Evolutionary conservation across 2,888 invertebrate genomes (phyloP).

Genomic region (Philereme transversata): DNA sequence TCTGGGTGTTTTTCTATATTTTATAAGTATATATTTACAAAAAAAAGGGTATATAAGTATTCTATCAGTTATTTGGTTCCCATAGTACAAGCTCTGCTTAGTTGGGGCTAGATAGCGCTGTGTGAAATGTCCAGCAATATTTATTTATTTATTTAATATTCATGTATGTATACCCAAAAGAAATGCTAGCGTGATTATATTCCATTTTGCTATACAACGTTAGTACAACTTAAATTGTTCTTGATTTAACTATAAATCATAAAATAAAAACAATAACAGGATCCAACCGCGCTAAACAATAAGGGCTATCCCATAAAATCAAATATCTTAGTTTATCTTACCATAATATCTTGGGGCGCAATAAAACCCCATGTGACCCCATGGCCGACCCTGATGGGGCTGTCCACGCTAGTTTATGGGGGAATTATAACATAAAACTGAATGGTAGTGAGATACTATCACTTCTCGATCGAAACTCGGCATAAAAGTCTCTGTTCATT

Average conservation of each 20-base stretch:
- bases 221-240: conserved; percentile 7
- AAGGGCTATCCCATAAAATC: conserved; percentile 40
- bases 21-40: no score
- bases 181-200: no score
- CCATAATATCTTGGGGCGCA: conserved; percentile 39
- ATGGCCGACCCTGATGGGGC: conserved; percentile 48
- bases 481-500: no score
- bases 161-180: no score
- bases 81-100: no score
- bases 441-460: conserved; percentile 38
- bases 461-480: conserved; percentile 33
- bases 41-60: no score
- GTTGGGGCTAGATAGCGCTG: no score
- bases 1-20: no score
- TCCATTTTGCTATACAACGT: no score
- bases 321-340: conserved; percentile 41
- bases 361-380: conserved; percentile 46
- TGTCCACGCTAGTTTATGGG: conserved; percentile 56
- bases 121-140: no score
- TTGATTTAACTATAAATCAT: conserved; percentile 37
- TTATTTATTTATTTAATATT: no score
- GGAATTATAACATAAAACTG: conserved; percentile 59
- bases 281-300: conserved; percentile 37
- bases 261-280: conserved; percentile 36
- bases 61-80: no score